Evolutionary conservation across 2,888 invertebrate genomes (phyloP).

Genomic region (Epinotia bilunana): DNA sequence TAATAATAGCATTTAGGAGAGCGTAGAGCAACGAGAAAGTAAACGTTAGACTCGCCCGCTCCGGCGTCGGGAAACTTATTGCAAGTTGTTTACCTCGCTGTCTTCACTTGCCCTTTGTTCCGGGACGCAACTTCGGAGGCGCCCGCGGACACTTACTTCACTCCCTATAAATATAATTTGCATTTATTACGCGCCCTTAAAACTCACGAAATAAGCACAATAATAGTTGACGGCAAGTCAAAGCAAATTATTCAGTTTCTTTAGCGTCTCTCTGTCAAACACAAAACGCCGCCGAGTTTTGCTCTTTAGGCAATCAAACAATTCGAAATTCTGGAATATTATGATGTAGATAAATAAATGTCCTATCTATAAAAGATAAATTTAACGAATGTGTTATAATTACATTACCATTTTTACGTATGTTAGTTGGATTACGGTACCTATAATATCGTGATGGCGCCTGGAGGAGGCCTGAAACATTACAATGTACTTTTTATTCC

Average conservation of each 20-base stretch:
- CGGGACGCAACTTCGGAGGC: conserved; percentile 69
- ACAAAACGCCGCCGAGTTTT: conserved; percentile 1
- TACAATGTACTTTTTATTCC: no score
- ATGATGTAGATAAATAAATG: background rate
- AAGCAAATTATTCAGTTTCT: conserved; percentile 33
- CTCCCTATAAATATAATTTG: conserved; percentile 74
- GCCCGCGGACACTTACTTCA: conserved; percentile 66
- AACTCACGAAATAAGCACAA: conserved; percentile 56
- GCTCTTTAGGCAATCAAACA: conserved; percentile 15
- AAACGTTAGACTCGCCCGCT: conserved; percentile 56
- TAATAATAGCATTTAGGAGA: conserved; percentile 70
- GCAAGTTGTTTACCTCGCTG: conserved; percentile 79
- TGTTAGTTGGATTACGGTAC: no score
- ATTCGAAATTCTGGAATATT: background rate
- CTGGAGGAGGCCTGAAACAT: no score
- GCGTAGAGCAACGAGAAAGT: conserved; percentile 57
- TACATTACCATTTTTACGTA: background rate
- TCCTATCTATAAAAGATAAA: no score
- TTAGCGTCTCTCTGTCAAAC: conserved; percentile 12
- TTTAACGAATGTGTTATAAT: background rate
- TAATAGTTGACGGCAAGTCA: conserved; percentile 47
- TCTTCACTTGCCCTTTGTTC: conserved; percentile 76
- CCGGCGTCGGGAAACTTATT: conserved; percentile 71
- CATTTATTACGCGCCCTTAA: conserved; percentile 65
- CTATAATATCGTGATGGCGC: no score